phyloP scores from a whole-genome alignment of 2,797 vertebrate species.

The Gadopsis marmoratus region DNA sequence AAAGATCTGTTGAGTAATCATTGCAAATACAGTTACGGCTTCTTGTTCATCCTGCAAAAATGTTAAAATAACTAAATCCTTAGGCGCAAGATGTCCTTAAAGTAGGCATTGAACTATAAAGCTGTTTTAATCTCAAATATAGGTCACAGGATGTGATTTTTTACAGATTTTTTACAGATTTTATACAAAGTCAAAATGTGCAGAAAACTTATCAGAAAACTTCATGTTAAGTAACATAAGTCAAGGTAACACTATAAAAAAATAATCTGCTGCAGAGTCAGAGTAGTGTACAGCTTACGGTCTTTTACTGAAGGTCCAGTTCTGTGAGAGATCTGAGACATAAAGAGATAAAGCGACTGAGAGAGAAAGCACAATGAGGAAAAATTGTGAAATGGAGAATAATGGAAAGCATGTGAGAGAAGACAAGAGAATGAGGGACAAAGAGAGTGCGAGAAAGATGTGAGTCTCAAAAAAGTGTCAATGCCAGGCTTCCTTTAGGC shows the following conservation, averaged over 20 bases:
- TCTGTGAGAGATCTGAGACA: constrained; percentile 38
- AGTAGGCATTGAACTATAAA: neutral
- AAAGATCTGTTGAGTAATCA: neutral
- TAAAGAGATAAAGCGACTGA: constrained; percentile 20
- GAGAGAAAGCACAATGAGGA: constrained; percentile 49
- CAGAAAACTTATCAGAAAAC: neutral
- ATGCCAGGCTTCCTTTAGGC: constrained; percentile 79
- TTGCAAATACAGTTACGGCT: neutral
- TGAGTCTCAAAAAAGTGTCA: constrained; percentile 73
- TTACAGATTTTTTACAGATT: neutral
- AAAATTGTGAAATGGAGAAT: constrained; percentile 58
- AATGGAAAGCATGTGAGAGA: constrained; percentile 55
- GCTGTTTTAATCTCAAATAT: neutral
- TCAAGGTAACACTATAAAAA: neutral
- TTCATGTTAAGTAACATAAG: neutral
- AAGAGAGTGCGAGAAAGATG: constrained; percentile 58
- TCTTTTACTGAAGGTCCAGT: constrained; percentile 8
- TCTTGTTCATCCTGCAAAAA: neutral
- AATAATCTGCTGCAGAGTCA: neutral
- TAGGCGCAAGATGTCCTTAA: neutral
- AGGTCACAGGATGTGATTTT: neutral
- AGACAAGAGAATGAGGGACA: constrained; percentile 60
- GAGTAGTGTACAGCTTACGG: constrained; percentile 11
- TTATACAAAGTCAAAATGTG: neutral
- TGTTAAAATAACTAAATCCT: neutral